A percentile compares a stretch with the other conserved stretches of the same genome.
Evolutionary conservation across 2,113 vertebrate genomes (phyloP).

Genomic region (Periophthalmodon schlosseri): DNA sequence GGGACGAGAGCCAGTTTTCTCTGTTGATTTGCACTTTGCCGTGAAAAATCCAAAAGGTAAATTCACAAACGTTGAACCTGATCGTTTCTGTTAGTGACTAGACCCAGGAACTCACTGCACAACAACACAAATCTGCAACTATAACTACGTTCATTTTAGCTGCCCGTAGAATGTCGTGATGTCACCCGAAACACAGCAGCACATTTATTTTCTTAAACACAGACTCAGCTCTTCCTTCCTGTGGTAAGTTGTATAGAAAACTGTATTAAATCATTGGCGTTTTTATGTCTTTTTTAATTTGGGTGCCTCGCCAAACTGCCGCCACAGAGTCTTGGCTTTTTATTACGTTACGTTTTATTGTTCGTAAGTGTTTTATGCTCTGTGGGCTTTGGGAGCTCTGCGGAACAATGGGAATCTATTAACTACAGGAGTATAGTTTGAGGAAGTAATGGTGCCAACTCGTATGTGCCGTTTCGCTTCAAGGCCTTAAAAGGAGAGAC

Average conservation of each 20-base stretch:
- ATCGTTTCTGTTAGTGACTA: no score
- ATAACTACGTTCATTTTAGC: no score
- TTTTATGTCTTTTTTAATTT: neutral
- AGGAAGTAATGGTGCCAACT: neutral
- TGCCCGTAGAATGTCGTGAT: no score
- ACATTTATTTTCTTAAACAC: neutral
- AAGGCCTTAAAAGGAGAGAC: neutral
- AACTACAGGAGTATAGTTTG: neutral
- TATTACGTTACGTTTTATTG: slow-evolving; percentile 5
- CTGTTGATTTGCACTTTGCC: no score
- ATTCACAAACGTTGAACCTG: no score
- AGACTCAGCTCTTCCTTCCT: neutral
- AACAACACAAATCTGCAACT: no score
- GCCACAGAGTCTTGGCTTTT: slow-evolving; percentile 8
- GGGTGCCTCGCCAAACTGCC: neutral
- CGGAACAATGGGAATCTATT: neutral
- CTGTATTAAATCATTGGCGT: neutral
- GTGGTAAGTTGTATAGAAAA: neutral
- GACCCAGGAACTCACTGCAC: no score
- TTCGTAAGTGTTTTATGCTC: neutral
- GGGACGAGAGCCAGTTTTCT: no score
- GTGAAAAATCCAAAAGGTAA: no score
- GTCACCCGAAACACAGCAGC: no score
- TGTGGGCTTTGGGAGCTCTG: neutral
- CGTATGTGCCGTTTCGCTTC: neutral